Conservation (phyloP, 2,113 vertebrate species). For the Labrus mixtus region DNA sequence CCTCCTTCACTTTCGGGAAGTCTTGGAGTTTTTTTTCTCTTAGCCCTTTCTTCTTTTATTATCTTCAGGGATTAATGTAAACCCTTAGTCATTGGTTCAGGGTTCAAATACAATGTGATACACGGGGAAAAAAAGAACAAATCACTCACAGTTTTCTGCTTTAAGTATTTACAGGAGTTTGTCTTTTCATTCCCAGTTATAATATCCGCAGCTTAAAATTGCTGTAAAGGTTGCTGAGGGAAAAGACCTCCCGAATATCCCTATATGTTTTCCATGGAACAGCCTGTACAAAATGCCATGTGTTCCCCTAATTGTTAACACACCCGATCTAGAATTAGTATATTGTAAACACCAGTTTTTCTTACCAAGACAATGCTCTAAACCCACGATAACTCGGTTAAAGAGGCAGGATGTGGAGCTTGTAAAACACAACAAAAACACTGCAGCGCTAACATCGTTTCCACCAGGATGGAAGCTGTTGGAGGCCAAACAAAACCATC, state of each 20-base stretch:
- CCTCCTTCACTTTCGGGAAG: slow-evolving; percentile 19
- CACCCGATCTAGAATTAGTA: not conserved
- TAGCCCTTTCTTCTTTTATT: not conserved
- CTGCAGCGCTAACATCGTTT: not conserved
- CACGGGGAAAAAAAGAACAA: slow-evolving; percentile 5
- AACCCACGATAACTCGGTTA: not conserved
- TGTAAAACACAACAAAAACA: slow-evolving; percentile 11
- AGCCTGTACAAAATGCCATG: not conserved
- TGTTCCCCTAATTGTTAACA: not conserved
- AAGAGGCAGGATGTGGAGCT: not conserved
- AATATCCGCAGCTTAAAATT: too few species aligned
- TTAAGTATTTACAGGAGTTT: too few species aligned
- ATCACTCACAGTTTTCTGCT: too few species aligned
- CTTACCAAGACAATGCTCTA: not conserved
- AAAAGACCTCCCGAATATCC: not conserved
- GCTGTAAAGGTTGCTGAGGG: too few species aligned
- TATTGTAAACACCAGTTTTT: slow-evolving; percentile 7
- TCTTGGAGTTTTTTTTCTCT: not conserved
- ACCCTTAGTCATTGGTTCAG: not conserved
- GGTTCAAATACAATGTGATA: not conserved
- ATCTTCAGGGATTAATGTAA: not conserved
- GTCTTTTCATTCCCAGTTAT: too few species aligned
- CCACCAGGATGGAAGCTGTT: not conserved
- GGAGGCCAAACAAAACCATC: too few species aligned
- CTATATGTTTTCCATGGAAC: not conserved